Base-by-base conservation (phyloP, 2,797 vertebrate species). In the Arctocebus calabarensis region DNA sequence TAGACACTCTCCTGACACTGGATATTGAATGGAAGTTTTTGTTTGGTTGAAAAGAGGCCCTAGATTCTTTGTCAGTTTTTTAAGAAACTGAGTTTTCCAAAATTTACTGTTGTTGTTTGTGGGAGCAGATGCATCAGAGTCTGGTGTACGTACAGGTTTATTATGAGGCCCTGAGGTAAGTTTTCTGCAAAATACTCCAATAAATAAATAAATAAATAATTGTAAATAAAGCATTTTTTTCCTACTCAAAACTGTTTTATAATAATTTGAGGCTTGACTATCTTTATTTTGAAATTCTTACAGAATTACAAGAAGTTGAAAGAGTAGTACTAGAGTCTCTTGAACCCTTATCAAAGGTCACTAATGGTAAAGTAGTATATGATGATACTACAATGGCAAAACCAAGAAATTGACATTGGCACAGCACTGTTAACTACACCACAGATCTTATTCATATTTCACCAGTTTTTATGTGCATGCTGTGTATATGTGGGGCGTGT, bases 201-300 rank as follows among this genome's bases (percentile, higher is more conserved):
- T 92, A 71, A 71, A 89, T 40, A 62, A 52, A 52, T 52, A 52
- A 52, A 52, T 14, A 52, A 92, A 52, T 78, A 52, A 75, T 52
- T 88, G 4, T 7, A 62, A 88, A 78, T 70, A 22, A 23, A 43
- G 45, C 6, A 13, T 43, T 88, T 40, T 40, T 70, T 88, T 77
- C 71, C 62, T 55, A 27, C 25, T 84, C 43, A 52, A 27, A 87
- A 52, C 62, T 77, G 32, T 83, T 88, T 77, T 32, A 32, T 62
- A 10, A 71, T 84, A 3, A 5, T 75, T 90, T 90, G 37, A n/a
- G 10, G 19, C 43, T 86, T 86, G 43, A 29, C 7, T 55, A 52
- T 86, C 32, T 86, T 91, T 70, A 85, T 82, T 83, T 89, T 70
- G 34, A 52, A 78, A 68, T 94, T 7, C 94, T 87, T 68, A 86